Evolutionary conservation across 92 coral and sea anemone genomes (phyloP).

Genomic region (Bergia puertoricense): DNA sequence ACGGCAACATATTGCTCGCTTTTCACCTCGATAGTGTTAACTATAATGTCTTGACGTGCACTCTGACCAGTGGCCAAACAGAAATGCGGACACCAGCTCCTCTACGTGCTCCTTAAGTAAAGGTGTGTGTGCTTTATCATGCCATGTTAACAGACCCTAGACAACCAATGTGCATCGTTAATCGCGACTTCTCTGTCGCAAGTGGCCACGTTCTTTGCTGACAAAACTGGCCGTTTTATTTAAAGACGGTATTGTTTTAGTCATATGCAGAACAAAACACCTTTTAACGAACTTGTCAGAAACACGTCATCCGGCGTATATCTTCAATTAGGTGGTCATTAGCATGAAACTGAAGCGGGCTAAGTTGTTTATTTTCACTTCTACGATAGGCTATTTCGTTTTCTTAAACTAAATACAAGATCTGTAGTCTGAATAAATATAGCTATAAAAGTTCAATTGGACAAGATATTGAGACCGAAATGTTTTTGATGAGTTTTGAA

Average conservation of each 20-base stretch:
- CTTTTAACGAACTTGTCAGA: conserved; percentile 90
- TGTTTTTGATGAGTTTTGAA: conserved; percentile 32
- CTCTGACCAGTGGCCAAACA: neutral
- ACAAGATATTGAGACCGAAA: conserved; percentile 76
- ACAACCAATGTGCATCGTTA: conserved; percentile 34
- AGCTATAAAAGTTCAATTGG: conserved; percentile 77
- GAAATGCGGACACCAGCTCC: conserved; percentile 16
- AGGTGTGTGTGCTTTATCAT: conserved; percentile 41
- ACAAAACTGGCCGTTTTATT: conserved; percentile 75
- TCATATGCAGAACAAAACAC: conserved; percentile 79
- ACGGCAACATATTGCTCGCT: conserved; percentile 65
- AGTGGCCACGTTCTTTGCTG: conserved; percentile 72
- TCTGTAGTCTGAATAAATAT: conserved; percentile 92
- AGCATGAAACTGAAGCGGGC: conserved; percentile 93
- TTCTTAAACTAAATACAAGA: conserved; percentile 70
- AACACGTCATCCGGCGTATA: conserved; percentile 71
- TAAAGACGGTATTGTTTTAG: conserved; percentile 75
- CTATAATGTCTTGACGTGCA: conserved; percentile 6
- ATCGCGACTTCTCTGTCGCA: conserved; percentile 51
- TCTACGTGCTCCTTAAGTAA: conserved; percentile 30
- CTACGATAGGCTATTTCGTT: conserved; percentile 87
- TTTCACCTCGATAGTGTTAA: neutral
- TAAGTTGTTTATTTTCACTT: conserved; percentile 80
- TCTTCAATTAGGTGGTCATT: conserved; percentile 82
- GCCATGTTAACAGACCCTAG: conserved; percentile 28